Conservation (phyloP, 2,797 vertebrate species). For the Enteromius mattozi region DNA sequence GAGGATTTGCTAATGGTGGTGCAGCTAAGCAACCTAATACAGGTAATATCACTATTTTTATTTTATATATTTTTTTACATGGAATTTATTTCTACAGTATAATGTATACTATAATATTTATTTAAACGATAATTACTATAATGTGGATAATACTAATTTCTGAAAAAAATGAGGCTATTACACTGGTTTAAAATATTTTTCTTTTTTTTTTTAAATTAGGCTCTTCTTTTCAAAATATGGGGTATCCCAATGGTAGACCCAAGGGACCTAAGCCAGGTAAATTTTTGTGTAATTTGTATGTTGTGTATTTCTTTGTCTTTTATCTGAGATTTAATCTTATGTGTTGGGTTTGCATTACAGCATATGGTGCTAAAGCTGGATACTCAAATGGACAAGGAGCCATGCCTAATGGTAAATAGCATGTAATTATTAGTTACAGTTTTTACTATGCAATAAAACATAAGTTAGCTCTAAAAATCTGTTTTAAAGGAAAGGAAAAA, state of each 20-base stretch:
- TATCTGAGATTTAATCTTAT: not conserved
- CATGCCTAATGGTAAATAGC: not conserved
- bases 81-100: not conserved
- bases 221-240: constrained; percentile 62
- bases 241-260: constrained; percentile 55
- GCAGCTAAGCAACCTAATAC: constrained; percentile 40
- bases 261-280: constrained; percentile 67
- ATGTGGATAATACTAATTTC: not conserved
- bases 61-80: too few species aligned
- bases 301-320: not conserved
- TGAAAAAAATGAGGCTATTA: not conserved
- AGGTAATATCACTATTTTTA: not conserved
- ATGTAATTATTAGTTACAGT: not conserved
- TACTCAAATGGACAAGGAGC: not conserved
- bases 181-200: not conserved
- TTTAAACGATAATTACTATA: not conserved
- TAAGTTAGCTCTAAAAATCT: not conserved
- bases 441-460: not conserved
- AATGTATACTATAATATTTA: not conserved
- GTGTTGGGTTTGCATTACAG: not conserved
- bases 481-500: not conserved
- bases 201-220: constrained; percentile 7
- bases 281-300: constrained; percentile 32
- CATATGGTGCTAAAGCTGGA: constrained; percentile 48
- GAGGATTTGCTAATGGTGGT: constrained; percentile 42